Evolutionary conservation across 2,113 vertebrate genomes (phyloP), one percentile per base, ranked within the genome.

Genomic region (Alectura lathami): DNA sequence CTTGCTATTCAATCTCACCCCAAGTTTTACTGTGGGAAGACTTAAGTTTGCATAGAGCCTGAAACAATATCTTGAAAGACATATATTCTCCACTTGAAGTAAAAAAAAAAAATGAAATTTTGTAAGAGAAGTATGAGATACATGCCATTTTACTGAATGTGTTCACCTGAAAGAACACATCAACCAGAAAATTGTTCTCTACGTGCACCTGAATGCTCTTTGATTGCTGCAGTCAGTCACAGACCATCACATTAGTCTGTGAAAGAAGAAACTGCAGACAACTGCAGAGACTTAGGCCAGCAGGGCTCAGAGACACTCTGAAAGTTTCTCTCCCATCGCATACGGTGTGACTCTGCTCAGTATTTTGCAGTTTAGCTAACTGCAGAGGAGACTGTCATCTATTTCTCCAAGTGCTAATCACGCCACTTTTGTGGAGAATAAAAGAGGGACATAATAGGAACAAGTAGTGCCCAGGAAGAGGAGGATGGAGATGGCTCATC

Each of bases 151-250:
- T 85, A 89, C 54, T 89, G 89, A 95, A 85, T 56, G 89, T 83
- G 45, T 88, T 92, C 93, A 79, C 59, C 79, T 91, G 81, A 94
- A 91, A 94, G 91, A 94, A 80, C 82, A 83, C 84, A 88, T 97
- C 89, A 96, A 91, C 82, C 89, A 94, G 82, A 94, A 97, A 96
- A 96, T 95, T 91, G 89, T 83, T 95, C 96, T 80, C 96, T 91
- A 89, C 95, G 63, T 92, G 94, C 91, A 95, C 87, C 94, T 97
- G 93, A 96, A 95, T 95, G 89, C 87, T 94, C 93, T 94, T 91
- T 97, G 96, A 97, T 97, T 96, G 95, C 95, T 38, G 54, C 91
- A 94, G 91, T 94, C 91, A 91, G 94, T 80, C 95, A 93, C 82
- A 76, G 64, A 91, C 93, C 82, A 83, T 89, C 94, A 89, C 82